A percentile compares a stretch with the other conserved stretches of the same genome.
Conservation (phyloP, 1,140 invertebrate genomes). For the Hyles vespertilio region DNA sequence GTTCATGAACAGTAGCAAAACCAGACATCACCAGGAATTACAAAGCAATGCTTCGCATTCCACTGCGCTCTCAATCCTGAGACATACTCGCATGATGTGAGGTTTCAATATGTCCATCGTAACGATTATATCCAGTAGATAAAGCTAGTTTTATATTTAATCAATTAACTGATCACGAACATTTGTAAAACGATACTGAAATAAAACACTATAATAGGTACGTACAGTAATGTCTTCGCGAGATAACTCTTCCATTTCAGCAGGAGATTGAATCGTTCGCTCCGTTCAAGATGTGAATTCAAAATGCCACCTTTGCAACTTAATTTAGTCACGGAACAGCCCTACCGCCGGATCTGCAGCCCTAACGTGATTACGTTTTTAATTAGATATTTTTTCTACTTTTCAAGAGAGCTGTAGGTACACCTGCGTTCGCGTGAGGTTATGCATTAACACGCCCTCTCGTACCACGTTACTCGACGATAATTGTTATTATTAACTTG, state of each 20-base stretch:
- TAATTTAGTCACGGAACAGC: constrained; percentile 13
- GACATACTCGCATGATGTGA: too few species aligned
- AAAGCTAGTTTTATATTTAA: too few species aligned
- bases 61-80: too few species aligned
- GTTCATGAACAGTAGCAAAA: too few species aligned
- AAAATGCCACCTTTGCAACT: constrained; percentile 26
- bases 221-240: constrained; percentile 25
- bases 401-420: constrained; percentile 12
- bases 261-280: constrained; percentile 23
- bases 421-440: constrained; percentile 28
- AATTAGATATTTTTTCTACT: constrained; percentile 26
- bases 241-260: constrained; percentile 28
- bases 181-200: too few species aligned
- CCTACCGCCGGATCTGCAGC: constrained; percentile 2
- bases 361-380: constrained; percentile 28
- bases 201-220: not conserved
- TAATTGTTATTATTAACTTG: constrained; percentile 39
- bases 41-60: too few species aligned
- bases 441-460: constrained; percentile 37
- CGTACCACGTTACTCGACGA: constrained; percentile 26
- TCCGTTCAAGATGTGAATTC: constrained; percentile 30
- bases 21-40: too few species aligned
- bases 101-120: too few species aligned
- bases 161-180: too few species aligned
- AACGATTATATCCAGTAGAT: too few species aligned